Base-by-base conservation (phyloP, 2,113 vertebrate species). In the Abramis brama region DNA sequence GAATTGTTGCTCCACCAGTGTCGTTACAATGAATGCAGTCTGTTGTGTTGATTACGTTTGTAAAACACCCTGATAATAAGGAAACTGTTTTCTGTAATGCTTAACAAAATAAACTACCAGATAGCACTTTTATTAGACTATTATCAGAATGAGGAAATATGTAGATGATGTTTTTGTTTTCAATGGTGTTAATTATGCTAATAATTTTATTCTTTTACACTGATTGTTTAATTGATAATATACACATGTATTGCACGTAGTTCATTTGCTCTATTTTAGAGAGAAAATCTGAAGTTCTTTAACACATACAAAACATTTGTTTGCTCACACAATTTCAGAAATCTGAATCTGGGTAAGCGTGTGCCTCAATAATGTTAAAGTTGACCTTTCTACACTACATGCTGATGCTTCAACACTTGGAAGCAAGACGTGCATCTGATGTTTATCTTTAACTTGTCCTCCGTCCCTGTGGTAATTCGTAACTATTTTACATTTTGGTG, bases 61-160 rank as follows among this genome's bases (percentile, higher is more conserved):
- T 60, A 74, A 74, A 74, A 74, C 6, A 47, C 43, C 11, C 43
- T 17, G 23, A 74, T 74, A 47, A 74, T 74, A 74, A 74, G 71
- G 23, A 45, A 74, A 74, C 43, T 47, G 23, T 15, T 47, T 5
- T 7, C 23, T 74, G 11, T 74, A 47, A 74, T 45, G n/a, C 43
- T 47, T 25, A 73, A 45, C 36, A 73, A 8, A n/a, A 45, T 74
- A 73, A 74, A 74, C 39, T 73, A 23, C 9, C 33, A 43, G 33
- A 23, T 10, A 43, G 8, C 9, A 71, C 2, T 11, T 43, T 39
- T n/a, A 71, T 43, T 23, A 71, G 36, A 21, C 68, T 43, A 71
- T 71, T 71, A 71, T 36, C 39, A 70, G 68, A 71, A 43, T 71
- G 30, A 10, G 17, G 66, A 70, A 70, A 36, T 43, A 43, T 71